Percentiles rank a stretch among this genome's conserved stretches.
phyloP scores from a whole-genome alignment of 2,888 invertebrate species.

The Cheilosia pagana region DNA sequence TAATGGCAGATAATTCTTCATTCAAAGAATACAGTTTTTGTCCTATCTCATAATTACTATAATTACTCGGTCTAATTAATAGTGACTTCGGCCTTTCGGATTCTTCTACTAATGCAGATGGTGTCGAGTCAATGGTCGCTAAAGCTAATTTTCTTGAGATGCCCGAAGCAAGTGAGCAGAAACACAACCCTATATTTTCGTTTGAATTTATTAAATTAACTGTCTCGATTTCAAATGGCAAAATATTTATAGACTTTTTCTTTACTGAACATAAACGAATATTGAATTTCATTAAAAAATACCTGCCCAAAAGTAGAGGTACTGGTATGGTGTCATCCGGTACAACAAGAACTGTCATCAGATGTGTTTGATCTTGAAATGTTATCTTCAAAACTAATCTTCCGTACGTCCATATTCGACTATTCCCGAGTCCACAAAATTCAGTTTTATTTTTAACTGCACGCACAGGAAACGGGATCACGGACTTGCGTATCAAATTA shows the following conservation, averaged over 20 bases:
- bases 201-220: conserved; percentile 8
- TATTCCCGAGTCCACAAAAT: conserved; percentile 32
- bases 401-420: conserved; percentile 26
- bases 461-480: conserved; percentile 37
- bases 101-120: conserved; percentile 35
- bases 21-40: background rate
- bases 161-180: conserved; percentile 20
- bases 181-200: conserved; percentile 15
- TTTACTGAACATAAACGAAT: conserved; percentile 24
- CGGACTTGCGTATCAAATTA: conserved; percentile 42
- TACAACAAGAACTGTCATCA: conserved; percentile 9
- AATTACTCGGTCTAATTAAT: background rate
- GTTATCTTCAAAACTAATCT: conserved; percentile 19
- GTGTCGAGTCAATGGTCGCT: conserved; percentile 29
- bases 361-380: conserved; percentile 24
- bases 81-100: conserved; percentile 16
- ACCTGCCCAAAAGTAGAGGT: conserved; percentile 29
- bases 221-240: background rate
- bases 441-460: conserved; percentile 21
- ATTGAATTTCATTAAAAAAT: conserved; percentile 20
- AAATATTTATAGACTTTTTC: conserved; percentile 13
- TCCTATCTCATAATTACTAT: background rate
- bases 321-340: conserved; percentile 36
- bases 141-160: conserved; percentile 31
- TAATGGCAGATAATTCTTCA: conserved; percentile 11